Base-by-base conservation (phyloP, 2,888 invertebrate species). In the Standfussiana lucernea region DNA sequence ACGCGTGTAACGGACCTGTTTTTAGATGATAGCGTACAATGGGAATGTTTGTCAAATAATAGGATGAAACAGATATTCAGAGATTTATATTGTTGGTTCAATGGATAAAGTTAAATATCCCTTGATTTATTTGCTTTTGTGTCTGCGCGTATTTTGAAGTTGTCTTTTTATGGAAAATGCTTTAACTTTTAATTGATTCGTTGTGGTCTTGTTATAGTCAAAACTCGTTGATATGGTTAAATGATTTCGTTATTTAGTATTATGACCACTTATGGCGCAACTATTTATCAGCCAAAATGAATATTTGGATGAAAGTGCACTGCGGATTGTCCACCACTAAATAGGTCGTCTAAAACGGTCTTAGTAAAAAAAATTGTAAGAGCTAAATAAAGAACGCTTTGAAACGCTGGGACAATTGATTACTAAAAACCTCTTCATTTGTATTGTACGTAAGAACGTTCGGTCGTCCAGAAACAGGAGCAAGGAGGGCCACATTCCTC, bases 401-500 rank as follows among this genome's bases (percentile, higher is more conserved):
- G 24, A 73, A 80, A 77, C 42, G 47, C 42, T 73, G 68, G 67
- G 78, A 86, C 86, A 88, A 89, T 82, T 86, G 82, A 79, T 89
- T 82, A 73, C 82, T 87, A 86, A 88, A 90, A 79, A 75, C 78
- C 78, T 88, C 79, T 86, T 82, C 78, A 88, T 86, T 89, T 86
- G 85, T 88, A 83, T 77, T 82, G 83, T 84, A 80, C 83, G 84
- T 81, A 81, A 83, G 77, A 83, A 80, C 62, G 73, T 88, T 88
- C 80, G 90, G 80, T 84, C 86, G 87, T 86, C 90, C 91, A 90
- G 92, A 93, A 88, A 89, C 90, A 81, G 82, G 92, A 91, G 92
- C 92, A 92, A 75, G 85, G 91, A 94, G 93, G 94, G 93, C 93
- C 93, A 91, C 92, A 92, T 94, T 94, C 93, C 94, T 96, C 96